Percentiles rank a stretch among this genome's conserved stretches.
Evolutionary conservation across 2,797 vertebrate species (phyloP).

Genomic region (Gymnoscopelus microlampas): DNA sequence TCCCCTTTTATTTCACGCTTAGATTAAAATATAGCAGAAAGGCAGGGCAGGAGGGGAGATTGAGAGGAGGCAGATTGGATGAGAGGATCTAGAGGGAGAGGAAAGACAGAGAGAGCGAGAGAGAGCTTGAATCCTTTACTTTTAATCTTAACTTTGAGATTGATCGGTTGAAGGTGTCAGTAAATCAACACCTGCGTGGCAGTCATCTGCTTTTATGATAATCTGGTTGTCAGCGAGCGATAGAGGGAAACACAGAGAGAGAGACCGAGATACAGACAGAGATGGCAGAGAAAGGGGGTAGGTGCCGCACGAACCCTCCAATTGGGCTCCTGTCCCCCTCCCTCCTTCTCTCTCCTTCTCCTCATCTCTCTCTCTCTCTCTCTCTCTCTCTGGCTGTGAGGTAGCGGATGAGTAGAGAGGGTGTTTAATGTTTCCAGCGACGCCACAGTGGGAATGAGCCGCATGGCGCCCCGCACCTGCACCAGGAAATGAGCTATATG

Average conservation of each 20-base stretch:
- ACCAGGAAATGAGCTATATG: constrained; percentile 54
- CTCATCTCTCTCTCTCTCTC: constrained; percentile 31
- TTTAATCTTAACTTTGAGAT: constrained; percentile 81
- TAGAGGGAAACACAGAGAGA: constrained; percentile 11
- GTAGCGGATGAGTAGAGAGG: constrained; percentile 64
- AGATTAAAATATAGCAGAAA: constrained; percentile 79
- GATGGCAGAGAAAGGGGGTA: constrained; percentile 42
- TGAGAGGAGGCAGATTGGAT: constrained; percentile 44
- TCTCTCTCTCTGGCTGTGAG: constrained; percentile 42
- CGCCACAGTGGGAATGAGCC: constrained; percentile 69
- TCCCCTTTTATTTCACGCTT: constrained; percentile 82
- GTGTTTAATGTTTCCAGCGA: constrained; percentile 74
- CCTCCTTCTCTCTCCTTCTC: constrained; percentile 34
- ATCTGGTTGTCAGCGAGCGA: constrained; percentile 68
- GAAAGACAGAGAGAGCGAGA: constrained; percentile 9
- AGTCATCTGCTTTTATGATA: constrained; percentile 79
- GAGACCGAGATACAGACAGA: constrained; percentile 41
- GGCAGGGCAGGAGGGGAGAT: constrained; percentile 26
- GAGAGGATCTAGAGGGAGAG: constrained; percentile 10
- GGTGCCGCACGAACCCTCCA: constrained; percentile 58
- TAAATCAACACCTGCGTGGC: constrained; percentile 74
- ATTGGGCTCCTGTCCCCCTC: constrained; percentile 57
- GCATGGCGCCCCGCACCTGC: constrained; percentile 24
- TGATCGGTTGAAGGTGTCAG: constrained; percentile 72
- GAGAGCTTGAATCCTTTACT: constrained; percentile 61